A percentile compares a stretch with the other conserved stretches of the same genome.
Conservation (phyloP, 2,113 vertebrate genomes). For the Tricholaema leucomelas region DNA sequence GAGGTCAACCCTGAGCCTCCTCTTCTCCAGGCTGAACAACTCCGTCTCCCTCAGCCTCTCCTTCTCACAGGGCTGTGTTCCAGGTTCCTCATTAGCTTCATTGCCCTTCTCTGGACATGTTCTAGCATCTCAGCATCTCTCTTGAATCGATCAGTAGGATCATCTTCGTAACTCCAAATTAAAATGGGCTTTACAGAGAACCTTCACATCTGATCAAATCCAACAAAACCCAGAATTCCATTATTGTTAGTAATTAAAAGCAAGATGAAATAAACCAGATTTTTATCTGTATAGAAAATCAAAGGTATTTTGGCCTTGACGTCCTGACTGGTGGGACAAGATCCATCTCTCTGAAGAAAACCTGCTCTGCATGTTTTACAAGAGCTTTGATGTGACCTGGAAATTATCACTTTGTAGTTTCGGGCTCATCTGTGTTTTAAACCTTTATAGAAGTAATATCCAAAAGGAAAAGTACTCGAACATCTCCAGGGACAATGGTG, state of each 20-base stretch:
- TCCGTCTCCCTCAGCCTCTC: too few relatives aligned
- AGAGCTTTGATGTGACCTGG: neutral
- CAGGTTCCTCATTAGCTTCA: too few relatives aligned
- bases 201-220: neutral
- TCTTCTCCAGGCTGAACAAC: too few relatives aligned
- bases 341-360: neutral
- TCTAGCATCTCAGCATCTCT: too few relatives aligned
- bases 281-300: neutral
- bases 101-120: too few relatives aligned
- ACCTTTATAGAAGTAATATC: neutral
- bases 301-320: neutral
- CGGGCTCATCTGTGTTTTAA: neutral
- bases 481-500: too few relatives aligned
- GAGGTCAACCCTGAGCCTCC: too few relatives aligned
- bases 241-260: neutral
- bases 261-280: neutral
- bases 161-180: neutral
- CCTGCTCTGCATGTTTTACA: neutral
- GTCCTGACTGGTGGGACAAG: neutral
- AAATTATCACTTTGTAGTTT: neutral
- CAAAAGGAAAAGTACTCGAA: neutral
- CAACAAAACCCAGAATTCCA: neutral
- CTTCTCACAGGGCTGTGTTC: too few relatives aligned
- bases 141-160: neutral
- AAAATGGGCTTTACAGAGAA: neutral